These are phyloP conservation scores for Silurus meridionalis DNA, from an alignment of 2,113 vertebrate genomes.

Conservation along the genomic window DNA sequence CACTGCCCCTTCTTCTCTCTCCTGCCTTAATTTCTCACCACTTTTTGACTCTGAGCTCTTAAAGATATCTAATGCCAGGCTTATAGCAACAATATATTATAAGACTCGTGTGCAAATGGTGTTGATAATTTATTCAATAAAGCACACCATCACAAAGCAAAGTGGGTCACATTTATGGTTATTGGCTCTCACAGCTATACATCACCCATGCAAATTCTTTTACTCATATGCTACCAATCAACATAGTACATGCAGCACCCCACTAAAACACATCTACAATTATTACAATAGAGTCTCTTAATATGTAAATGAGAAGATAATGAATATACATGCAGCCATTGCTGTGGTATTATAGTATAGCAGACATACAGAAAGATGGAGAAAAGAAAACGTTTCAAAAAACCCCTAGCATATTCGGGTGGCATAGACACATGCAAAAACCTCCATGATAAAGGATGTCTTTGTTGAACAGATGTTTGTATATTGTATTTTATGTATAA, in stretches of 20 bases:
- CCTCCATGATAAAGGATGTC: neutral
- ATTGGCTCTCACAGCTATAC: neutral
- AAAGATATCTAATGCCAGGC: neutral
- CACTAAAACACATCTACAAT: neutral
- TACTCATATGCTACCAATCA: neutral
- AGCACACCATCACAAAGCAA: constrained; percentile 4
- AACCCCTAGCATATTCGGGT: neutral
- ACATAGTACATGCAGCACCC: neutral
- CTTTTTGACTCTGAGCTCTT: neutral
- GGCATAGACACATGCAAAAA: too few relatives aligned
- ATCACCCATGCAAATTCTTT: constrained; percentile 20
- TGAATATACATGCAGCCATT: neutral
- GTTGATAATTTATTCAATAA: constrained; percentile 17
- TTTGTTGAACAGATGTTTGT: neutral
- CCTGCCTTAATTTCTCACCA: neutral
- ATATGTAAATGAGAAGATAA: neutral
- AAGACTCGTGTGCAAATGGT: constrained; percentile 33
- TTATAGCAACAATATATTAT: constrained; percentile 15
- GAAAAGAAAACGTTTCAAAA: neutral
- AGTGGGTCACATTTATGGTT: constrained; percentile 22
- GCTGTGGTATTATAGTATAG: neutral
- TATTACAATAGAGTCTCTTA: neutral
- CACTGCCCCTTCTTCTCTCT: neutral
- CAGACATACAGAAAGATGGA: neutral
- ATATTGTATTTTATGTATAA: neutral